Base-by-base conservation (phyloP, 64 coral and sea anemone genomes). In the Dendrophyllia cribrosa region DNA sequence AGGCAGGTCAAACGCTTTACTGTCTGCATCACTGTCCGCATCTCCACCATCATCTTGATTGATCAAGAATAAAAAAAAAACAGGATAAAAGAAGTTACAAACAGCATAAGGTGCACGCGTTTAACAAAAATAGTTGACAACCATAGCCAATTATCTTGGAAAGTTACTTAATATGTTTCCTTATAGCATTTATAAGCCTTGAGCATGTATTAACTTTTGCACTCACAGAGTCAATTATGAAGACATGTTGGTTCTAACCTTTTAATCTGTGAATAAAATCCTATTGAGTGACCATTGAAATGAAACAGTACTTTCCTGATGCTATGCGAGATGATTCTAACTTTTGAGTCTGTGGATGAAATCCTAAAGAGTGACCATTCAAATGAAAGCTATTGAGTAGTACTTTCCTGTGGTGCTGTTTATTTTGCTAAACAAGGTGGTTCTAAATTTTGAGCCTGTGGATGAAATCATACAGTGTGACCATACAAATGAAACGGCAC, bases 21-120 rank as follows among this genome's bases (percentile, higher is more conserved):
- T 83, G 43, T 93, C 91, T 66, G 87, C 73, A 56, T 93, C 91
- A 70, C 85, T 85, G 11, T 93, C 91, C 20, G 74, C 91, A 67
- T 63, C 59, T 50, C 20, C 44, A 17, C 24, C 58, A 7, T 84
- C 80, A 22, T 84, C 80, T 66, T 43, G 19, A 46, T 51, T 50
- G 45, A 20, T 8, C 2, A 0, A 12, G 9, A 2, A 10, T n/a
- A 55, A 16, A 8, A 51, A 55, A 16, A 8, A 51, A 67, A 65
- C 21, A 45, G 26, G 7, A 9, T 7, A 50, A 75, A 15, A 75
- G 0, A 75, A n/a, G 16, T 48, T 15, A 34, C 34, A 34, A 34
- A 34, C 34, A 34, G 34, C 34, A 34, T 34, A 34, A 34, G 34
- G 34, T 34, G 34, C 34, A 34, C 34, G 34, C 34, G 34, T 34